A percentile compares a stretch with the other conserved stretches of the same genome.
Conservation (phyloP, 2,113 vertebrate species). For the Eulemur macaco region DNA sequence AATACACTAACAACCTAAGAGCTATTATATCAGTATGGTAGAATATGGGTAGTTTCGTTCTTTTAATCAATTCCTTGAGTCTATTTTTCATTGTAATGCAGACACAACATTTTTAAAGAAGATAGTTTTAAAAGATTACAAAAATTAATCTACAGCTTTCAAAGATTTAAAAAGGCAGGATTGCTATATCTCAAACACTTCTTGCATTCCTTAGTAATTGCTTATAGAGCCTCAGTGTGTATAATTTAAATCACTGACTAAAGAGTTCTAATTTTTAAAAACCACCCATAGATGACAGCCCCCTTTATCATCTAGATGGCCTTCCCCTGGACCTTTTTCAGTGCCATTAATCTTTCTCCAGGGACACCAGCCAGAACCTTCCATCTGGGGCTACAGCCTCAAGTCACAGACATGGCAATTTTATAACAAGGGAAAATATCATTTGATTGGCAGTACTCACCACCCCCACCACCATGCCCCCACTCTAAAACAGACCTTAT, state of each 20-base stretch:
- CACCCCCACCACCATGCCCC: neutral
- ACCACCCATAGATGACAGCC: neutral
- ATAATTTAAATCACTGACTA: neutral
- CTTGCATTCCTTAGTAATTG: neutral
- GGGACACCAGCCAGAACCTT: neutral
- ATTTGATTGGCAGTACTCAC: too few relatives aligned
- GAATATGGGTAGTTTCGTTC: neutral
- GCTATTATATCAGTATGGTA: neutral
- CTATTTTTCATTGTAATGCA: neutral
- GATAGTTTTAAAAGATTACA: neutral
- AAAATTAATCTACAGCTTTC: neutral
- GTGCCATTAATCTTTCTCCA: neutral
- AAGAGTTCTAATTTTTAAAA: neutral
- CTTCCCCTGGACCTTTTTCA: neutral
- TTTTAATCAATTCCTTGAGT: neutral
- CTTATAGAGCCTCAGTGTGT: neutral
- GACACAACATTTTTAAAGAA: neutral
- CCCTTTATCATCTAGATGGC: neutral
- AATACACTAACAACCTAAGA: neutral
- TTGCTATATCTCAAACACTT: neutral
- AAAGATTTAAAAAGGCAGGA: slow-evolving; percentile 13
- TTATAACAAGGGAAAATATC: neutral
- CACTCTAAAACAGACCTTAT: neutral
- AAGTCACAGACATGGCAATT: neutral
- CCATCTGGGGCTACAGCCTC: neutral